Percentiles rank a stretch among this genome's conserved stretches.
These are phyloP conservation scores for Microcebus griseorufus DNA, from an alignment of 2,113 vertebrate genomes.

Conservation along the genomic window DNA sequence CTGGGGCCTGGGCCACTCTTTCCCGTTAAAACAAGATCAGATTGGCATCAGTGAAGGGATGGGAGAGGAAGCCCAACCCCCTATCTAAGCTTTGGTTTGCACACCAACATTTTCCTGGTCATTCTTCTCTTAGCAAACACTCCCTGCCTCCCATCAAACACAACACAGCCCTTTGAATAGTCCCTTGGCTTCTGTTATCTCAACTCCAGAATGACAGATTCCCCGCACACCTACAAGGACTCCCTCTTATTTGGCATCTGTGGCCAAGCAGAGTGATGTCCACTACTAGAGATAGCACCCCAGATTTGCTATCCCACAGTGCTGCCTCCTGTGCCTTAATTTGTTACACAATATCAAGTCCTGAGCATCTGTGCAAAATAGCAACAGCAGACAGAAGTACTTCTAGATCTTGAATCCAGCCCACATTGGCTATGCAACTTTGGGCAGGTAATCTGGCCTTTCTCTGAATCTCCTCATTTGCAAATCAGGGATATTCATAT, in stretches of 20 bases:
- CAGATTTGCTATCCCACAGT: background rate
- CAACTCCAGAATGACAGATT: background rate
- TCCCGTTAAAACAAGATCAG: background rate
- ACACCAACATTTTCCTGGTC: background rate
- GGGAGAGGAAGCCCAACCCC: background rate
- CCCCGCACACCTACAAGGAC: background rate
- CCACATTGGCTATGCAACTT: background rate
- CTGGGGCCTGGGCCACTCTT: too few species aligned
- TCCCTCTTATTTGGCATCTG: background rate
- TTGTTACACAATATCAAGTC: background rate
- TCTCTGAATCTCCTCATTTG: background rate
- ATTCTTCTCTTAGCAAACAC: background rate
- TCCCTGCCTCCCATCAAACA: background rate
- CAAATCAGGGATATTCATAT: background rate
- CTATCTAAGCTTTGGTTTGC: background rate
- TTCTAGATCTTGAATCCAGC: background rate
- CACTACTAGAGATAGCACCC: background rate
- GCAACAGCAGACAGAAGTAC: rapidly evolving
- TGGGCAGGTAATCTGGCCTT: background rate
- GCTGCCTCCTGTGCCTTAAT: background rate
- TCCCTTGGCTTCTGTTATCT: background rate
- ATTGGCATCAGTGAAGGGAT: background rate
- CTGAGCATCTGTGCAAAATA: rapidly evolving
- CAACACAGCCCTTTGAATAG: background rate
- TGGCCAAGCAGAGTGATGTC: background rate